phyloP scores from a whole-genome alignment of 2,888 invertebrate genomes.

The Epirrhoe tristata region DNA sequence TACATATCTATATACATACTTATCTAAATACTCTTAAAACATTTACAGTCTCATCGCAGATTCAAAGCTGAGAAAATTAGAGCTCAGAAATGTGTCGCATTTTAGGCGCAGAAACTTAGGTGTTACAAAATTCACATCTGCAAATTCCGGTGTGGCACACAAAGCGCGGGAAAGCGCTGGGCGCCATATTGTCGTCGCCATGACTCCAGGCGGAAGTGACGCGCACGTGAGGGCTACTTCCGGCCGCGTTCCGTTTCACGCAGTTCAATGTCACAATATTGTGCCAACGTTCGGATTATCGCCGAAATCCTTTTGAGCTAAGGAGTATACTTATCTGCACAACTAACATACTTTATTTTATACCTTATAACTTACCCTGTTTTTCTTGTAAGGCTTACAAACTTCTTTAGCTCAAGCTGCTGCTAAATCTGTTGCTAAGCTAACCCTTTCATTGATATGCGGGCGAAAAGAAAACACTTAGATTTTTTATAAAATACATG shows the following conservation, averaged over 20 bases:
- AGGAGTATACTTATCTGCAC: not conserved
- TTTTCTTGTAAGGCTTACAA: no score
- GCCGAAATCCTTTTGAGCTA: constrained; percentile 45
- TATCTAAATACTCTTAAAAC: not conserved
- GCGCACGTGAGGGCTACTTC: constrained; percentile 82
- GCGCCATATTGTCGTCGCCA: constrained; percentile 81
- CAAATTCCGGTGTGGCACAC: constrained; percentile 47
- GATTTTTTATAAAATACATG: no score
- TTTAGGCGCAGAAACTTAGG: constrained; percentile 44
- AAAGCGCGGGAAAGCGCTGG: constrained; percentile 74
- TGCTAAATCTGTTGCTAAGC: no score
- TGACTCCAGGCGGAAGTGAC: constrained; percentile 75
- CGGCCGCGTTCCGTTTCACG: constrained; percentile 79
- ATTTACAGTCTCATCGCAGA: constrained; percentile 6
- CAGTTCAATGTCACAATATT: constrained; percentile 79
- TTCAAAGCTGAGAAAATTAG: constrained; percentile 11
- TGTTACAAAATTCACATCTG: constrained; percentile 50
- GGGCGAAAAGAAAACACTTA: no score
- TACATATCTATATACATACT: no score
- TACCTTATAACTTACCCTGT: not conserved
- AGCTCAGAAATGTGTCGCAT: constrained; percentile 20
- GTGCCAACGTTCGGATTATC: constrained; percentile 57
- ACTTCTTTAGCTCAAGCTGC: no score
- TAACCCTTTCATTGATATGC: no score
- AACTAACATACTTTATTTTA: not conserved